Evolutionary conservation across 2,113 vertebrate species (phyloP).

Genomic region (Alosa alosa): DNA sequence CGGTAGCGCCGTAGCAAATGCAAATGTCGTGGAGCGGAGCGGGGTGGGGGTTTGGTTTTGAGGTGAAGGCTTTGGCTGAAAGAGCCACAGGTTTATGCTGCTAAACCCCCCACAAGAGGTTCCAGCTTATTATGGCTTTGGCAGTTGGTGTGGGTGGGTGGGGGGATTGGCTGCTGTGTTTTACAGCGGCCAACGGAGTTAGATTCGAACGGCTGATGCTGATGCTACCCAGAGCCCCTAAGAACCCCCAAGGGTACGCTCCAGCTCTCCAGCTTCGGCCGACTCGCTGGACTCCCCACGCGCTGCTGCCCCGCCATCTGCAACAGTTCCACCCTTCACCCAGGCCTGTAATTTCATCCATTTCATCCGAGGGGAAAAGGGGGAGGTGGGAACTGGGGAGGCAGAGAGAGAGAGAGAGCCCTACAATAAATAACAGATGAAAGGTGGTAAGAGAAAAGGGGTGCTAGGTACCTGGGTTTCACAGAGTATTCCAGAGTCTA

Average conservation of each 20-base stretch:
- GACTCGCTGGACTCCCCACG: too few species aligned
- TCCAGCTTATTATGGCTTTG: neutral
- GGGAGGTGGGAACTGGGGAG: neutral
- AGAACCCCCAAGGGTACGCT: neutral
- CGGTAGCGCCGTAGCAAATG: neutral
- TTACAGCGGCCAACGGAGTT: neutral
- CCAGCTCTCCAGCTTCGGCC: neutral
- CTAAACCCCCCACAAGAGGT: neutral
- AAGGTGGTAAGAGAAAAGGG: neutral
- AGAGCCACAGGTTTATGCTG: neutral
- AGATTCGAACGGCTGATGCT: neutral
- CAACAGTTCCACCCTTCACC: neutral
- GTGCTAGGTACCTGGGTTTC: neutral
- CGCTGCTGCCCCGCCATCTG: neutral
- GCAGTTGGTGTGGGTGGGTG: neutral
- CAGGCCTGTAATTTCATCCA: neutral
- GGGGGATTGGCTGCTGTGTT: neutral
- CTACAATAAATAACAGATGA: constrained; percentile 24
- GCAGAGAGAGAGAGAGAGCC: constrained; percentile 42
- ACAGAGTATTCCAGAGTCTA: neutral
- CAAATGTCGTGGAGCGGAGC: neutral
- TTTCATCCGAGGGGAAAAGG: neutral
- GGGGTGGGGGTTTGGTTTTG: too few species aligned
- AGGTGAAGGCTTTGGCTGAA: neutral
- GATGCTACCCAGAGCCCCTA: neutral